phyloP scores from a whole-genome alignment of 2,113 vertebrate genomes.

The Brachyhypopomus gauderio region DNA sequence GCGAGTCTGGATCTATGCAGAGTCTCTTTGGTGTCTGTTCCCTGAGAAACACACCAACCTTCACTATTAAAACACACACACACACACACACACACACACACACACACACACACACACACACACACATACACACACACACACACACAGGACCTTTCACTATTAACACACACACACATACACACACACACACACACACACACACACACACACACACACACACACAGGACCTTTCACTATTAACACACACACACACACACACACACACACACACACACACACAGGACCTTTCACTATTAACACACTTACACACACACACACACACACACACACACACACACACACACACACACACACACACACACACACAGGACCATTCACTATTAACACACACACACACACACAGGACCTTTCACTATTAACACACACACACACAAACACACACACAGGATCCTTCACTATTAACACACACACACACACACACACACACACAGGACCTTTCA shows the following conservation, averaged over 20 bases:
- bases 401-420: slow-evolving; percentile 23
- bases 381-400: slow-evolving; percentile 23
- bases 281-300: slow-evolving; percentile 19
- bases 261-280: too few relatives aligned
- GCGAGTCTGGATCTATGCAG: not conserved
- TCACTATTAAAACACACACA: slow-evolving; percentile 24
- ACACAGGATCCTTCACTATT: slow-evolving; percentile 27
- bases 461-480: slow-evolving; percentile 25
- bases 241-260: slow-evolving; percentile 29
- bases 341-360: slow-evolving; percentile 32
- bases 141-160: too few relatives aligned
- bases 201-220: slow-evolving; percentile 29
- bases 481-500: slow-evolving; percentile 41
- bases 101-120: slow-evolving; percentile 25
- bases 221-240: slow-evolving; percentile 24
- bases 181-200: slow-evolving; percentile 34
- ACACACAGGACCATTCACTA: slow-evolving; percentile 36
- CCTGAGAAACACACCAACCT: slow-evolving; percentile 51
- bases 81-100: slow-evolving; percentile 29
- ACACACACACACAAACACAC: slow-evolving; percentile 28
- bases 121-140: not conserved
- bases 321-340: slow-evolving; percentile 21
- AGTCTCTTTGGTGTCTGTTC: slow-evolving; percentile 22
- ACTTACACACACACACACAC: too few relatives aligned
- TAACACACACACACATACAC: slow-evolving; percentile 28